phyloP scores from a whole-genome alignment of 2,888 invertebrate genomes.

The Cremastinae sp. region DNA sequence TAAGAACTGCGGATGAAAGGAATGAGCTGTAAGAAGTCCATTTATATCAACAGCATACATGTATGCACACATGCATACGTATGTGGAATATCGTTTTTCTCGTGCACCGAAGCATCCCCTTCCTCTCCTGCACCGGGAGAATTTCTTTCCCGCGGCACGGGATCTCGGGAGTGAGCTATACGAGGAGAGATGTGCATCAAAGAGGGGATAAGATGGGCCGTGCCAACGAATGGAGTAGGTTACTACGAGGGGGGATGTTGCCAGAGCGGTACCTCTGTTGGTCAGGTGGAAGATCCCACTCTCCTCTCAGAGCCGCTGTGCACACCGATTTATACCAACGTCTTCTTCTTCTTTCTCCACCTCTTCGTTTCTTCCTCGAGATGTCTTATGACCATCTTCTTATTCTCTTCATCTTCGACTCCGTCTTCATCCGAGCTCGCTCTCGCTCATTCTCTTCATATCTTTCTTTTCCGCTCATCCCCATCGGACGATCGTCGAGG shows the following conservation, averaged over 20 bases:
- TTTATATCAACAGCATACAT: too few species aligned
- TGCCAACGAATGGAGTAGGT: slow-evolving; percentile 73
- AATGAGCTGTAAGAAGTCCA: too few species aligned
- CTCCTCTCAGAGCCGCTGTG: slow-evolving; percentile 47
- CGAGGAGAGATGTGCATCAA: slow-evolving; percentile 8
- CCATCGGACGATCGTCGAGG: slow-evolving; percentile 52
- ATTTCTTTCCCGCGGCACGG: slow-evolving; percentile 25
- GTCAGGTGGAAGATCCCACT: slow-evolving; percentile 74
- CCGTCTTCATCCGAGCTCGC: slow-evolving; percentile 39
- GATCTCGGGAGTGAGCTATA: slow-evolving; percentile 44
- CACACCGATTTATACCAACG: slow-evolving; percentile 47
- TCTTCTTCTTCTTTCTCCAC: slow-evolving; percentile 45
- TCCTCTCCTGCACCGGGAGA: slow-evolving; percentile 7
- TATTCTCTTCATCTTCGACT: slow-evolving; percentile 18
- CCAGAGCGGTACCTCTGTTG: slow-evolving; percentile 72
- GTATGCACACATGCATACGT: slow-evolving; percentile 23
- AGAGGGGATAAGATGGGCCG: slow-evolving; percentile 71
- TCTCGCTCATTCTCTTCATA: slow-evolving; percentile 22
- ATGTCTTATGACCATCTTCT: slow-evolving; percentile 25
- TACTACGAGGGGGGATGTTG: slow-evolving; percentile 72
- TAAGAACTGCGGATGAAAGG: too few species aligned
- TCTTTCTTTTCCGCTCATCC: slow-evolving; percentile 53
- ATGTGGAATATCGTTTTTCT: slow-evolving; percentile 24
- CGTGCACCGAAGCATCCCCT: slow-evolving; percentile 23
- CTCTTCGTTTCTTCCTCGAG: slow-evolving; percentile 50